Conservation (phyloP, 2,888 invertebrate genomes). For the Eurytoma adleriae region DNA sequence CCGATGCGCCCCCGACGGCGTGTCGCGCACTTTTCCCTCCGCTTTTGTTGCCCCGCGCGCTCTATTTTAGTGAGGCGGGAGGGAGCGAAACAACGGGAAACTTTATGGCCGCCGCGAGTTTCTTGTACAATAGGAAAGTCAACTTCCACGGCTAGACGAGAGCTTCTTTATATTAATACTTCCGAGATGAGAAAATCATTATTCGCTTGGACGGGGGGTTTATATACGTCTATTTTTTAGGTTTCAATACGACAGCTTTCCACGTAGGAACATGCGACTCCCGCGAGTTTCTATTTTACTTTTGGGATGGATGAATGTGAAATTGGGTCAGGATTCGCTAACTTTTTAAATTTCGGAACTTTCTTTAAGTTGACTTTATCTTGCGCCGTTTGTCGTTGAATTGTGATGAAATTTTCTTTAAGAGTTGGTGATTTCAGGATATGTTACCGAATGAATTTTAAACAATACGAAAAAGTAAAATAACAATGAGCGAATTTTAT, state of each 20-base stretch:
- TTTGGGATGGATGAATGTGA: not conserved
- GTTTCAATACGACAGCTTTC: not conserved
- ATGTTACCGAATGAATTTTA: no score
- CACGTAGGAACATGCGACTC: not conserved
- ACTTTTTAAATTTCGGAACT: not conserved
- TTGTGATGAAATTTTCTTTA: no score
- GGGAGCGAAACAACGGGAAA: conserved; percentile 6
- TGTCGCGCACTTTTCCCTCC: not conserved
- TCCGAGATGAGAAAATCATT: conserved; percentile 5
- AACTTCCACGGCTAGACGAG: not conserved
- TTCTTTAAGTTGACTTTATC: no score
- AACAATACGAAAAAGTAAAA: no score
- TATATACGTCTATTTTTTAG: not conserved
- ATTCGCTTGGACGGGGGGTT: not conserved
- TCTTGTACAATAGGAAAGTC: conserved; percentile 3
- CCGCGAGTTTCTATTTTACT: not conserved
- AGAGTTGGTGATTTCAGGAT: no score
- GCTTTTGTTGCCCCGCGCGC: not conserved
- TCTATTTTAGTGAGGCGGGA: not conserved
- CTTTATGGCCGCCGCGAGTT: not conserved
- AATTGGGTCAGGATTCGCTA: conserved; percentile 1
- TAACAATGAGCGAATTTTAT: no score
- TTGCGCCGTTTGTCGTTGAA: no score
- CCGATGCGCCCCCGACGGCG: not conserved
- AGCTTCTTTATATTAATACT: not conserved